Evolutionary conservation across 1,140 invertebrate genomes (phyloP), one percentile per base, ranked within the genome.

Genomic region (Drosophila kurseongensis): DNA sequence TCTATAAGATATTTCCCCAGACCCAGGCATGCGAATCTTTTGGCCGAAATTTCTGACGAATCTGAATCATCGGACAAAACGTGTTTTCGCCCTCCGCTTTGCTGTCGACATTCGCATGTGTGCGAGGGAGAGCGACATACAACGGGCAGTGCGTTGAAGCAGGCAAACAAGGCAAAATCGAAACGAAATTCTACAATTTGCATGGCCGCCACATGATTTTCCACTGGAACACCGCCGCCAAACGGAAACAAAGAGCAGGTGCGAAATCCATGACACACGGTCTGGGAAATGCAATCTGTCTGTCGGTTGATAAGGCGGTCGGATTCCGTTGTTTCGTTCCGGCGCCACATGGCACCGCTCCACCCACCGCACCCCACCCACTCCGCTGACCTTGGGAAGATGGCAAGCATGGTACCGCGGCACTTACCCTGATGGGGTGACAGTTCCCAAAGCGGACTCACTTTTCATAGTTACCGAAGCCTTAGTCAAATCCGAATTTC

Each of bases 241-340:
- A 92, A 92, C 68, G 83, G 91, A 74, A 91, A 91, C 92, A 73
- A 75, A 82, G 57, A 75, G 69, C 78, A 78, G 77, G 58, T 90
- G 68, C 58, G 48, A 84, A 89, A 45, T 63, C 27, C 35, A 71
- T 88, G 83, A 88, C 79, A 80, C 83, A 86, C 66, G 12, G 50
- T 48, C 38, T 45, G 41, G 66, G 61, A 68, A 84, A 69, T 84
- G 84, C 80, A 88, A 84, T 88, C 73, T 80, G 48, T 89, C 73
- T 78, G 48, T 42, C 18, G 8, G 60, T 16, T 45, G 65, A 68
- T 68, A 68, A 68, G 60, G n/a, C 18, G 23, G 14, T 27, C 27
- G 27, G 10, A 62, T 42, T 59, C 5, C 40, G 29, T 67, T 48
- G 32, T 42, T 35, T 45, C 40, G 52, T 51, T 73, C 38, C 50